Base-by-base conservation (phyloP, 92 coral and sea anemone species). In the Heliopora coerulea region DNA sequence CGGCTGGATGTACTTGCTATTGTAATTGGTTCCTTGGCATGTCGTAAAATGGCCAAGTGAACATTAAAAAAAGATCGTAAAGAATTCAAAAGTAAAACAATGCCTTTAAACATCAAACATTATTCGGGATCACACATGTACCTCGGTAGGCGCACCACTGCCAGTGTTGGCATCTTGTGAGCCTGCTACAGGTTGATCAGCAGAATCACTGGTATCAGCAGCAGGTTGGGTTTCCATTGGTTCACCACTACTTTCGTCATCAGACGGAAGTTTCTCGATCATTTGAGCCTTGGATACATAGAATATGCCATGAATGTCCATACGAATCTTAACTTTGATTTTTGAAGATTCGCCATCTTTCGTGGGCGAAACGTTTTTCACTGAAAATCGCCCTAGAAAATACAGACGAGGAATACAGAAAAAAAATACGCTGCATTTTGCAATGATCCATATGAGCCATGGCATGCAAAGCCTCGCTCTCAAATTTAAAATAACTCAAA, bases 281-380 rank as follows among this genome's bases (percentile, higher is more conserved):
- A 93, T 68, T 49, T 86, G 86, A 49, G 98, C 96, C 56, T 79
- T 84, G 34, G 88, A 80, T 7, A 88, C 95, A 58, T 80, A 85
- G 26, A 90, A 86, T 9, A 93, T 80, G 4, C 98, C 98, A 68
- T 93, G 98, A 56, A 90, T 73, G 73, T 93, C 87, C 77, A 93
- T 84, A 24, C 96, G 88, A 28, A 93, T 86, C 72, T 88, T 93
- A 26, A 93, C 85, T 49, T 93, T 93, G 60, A 93, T 74, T 63
- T 93, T 93, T 7, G 96, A 87, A 10, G 95, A 82, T 48, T 84
- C 96, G 4, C 91, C 98, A 7, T 90, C 96, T 52, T 83, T 82
- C 17, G 83, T 78, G 26, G 98, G 96, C 0, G 89, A 89, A 35
- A 93, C 96, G 49, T 93, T 91, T 64, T 93, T 86, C 19, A 93